Evolutionary conservation across 1,140 invertebrate genomes (phyloP), one percentile per base, ranked within the genome.

Genomic region (Camponotus pennsylvanicus): DNA sequence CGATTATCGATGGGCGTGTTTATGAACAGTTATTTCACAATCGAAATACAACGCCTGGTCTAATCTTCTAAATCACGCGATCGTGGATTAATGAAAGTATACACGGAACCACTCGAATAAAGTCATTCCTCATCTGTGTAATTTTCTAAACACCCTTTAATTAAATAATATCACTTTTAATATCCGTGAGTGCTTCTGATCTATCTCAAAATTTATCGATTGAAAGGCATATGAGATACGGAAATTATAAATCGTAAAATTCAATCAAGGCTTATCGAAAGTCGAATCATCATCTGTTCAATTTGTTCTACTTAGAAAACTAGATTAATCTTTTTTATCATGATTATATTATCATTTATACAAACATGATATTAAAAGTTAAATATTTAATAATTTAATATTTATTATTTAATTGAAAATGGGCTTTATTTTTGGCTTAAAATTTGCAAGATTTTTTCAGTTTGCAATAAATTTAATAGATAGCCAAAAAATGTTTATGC

Each of bases 151-250:
- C 59, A 69, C 66, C 71, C 73, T 63, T 66, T 83, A 85, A 89
- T 89, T 85, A 85, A 78, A 89, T 67, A 83, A 89, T 80, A 85
- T 67, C 66, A 73, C 66, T 70, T 83, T 86, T 85, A 89, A 89
- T 89, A 78, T 89, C 71, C 88, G 73, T 89, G 85, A 89, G 88
- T 89, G 88, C 77, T 77, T 63, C 61, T 63, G 52, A 73, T 27
- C 5, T 42, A 34, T 63, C 15, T 34, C 4, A 37, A 61, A 73
- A 52, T 6, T 75, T 45, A 45, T 83, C 27, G 13, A 45, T 67
- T 73, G 55, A 11, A 11, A 1, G 8, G 79, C 71, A 73, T 21
- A 52, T 45, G 27, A 57, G 27, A 40, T 18, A 37, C 15, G n/a
- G 52, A 73, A 73, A 55, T 67, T 21, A 37, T 67, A 52, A 21